Evolutionary conservation across 2,888 invertebrate genomes (phyloP), one percentile per base, ranked within the genome.

Genomic region (Tipula confusa): DNA sequence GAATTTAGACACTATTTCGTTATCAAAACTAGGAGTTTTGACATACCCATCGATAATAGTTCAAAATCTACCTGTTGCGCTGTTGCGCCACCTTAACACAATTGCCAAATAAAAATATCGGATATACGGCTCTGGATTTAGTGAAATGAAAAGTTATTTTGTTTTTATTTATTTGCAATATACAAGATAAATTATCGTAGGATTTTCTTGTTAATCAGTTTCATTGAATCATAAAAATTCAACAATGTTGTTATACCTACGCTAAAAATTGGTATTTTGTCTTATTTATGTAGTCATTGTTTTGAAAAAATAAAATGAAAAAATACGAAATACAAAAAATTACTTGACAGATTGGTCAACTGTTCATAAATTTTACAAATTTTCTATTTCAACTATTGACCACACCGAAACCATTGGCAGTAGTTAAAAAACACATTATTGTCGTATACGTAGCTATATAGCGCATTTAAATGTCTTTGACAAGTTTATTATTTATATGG

Each of bases 191-290:
- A 64, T 64, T 24, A 64, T 64, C 64, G 64, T 64, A 64, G 64
- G 64, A 64, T 64, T 64, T 64, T 64, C 24, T 64, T 64, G 64
- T 64, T 64, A 64, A 64, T 64, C 64, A 64, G 64, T 64, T 64
- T 64, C 64, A 64, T 64, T 64, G 64, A 64, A 64, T 64, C 64
- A 64, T 24, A 64, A 64, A 18, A 43, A 43, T 43, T 43, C 15
- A 33, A 43, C 43, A 64, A 64, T 64, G 64, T 64, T 64, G 64
- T 64, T 64, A 64, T 64, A 24, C 64, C 64, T 64, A 64, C 64
- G 64, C 64, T 6, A 6, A 43, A 43, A 43, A 9, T 24, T 43
- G 0, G 43, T 43, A 43, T 43, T 64, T 64, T 24, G 3, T 64
- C 7, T 64, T 64, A 64, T 64, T 64, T 64, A 24, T 64, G 64